A percentile compares a stretch with the other conserved stretches of the same genome.
These are phyloP conservation scores for Steinernema feltiae DNA, from an alignment of 1,140 invertebrate genomes.

Conservation along the genomic window DNA sequence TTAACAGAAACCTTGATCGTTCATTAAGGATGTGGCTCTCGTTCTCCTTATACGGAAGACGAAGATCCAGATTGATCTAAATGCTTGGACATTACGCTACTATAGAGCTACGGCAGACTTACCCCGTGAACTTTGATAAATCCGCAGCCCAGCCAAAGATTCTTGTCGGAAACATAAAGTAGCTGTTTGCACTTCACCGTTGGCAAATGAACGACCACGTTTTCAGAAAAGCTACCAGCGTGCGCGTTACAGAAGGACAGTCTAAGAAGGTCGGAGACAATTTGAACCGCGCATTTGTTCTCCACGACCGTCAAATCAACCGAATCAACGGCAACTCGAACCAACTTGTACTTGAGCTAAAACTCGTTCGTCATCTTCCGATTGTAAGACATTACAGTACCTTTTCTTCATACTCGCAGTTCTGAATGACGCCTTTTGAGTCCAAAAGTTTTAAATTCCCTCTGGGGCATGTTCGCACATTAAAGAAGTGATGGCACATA, in stretches of 20 bases:
- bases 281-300: slow-evolving; percentile 74
- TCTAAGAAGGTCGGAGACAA: slow-evolving; percentile 66
- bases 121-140: slow-evolving; percentile 80
- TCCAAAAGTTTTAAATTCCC: slow-evolving; percentile 69
- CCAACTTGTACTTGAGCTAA: slow-evolving; percentile 90
- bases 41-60: slow-evolving; percentile 50
- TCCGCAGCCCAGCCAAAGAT: slow-evolving; percentile 81
- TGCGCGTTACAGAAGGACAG: slow-evolving; percentile 48
- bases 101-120: slow-evolving; percentile 82
- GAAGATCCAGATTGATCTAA: slow-evolving; percentile 38
- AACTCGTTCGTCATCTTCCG: neutral
- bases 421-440: slow-evolving; percentile 66
- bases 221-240: slow-evolving; percentile 39
- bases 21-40: slow-evolving; percentile 23
- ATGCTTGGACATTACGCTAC: neutral
- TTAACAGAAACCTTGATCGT: slow-evolving; percentile 68
- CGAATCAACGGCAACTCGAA: slow-evolving; percentile 79
- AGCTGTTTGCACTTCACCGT: slow-evolving; percentile 27
- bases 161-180: slow-evolving; percentile 26
- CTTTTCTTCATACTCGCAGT: slow-evolving; percentile 65
- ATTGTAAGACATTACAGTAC: neutral
- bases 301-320: slow-evolving; percentile 86
- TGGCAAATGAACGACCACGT: slow-evolving; percentile 34
- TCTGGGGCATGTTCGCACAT: slow-evolving; percentile 70
- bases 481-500: slow-evolving; percentile 77